phyloP scores from a whole-genome alignment of 1,140 invertebrate species.

The Drosophila insularis region DNA sequence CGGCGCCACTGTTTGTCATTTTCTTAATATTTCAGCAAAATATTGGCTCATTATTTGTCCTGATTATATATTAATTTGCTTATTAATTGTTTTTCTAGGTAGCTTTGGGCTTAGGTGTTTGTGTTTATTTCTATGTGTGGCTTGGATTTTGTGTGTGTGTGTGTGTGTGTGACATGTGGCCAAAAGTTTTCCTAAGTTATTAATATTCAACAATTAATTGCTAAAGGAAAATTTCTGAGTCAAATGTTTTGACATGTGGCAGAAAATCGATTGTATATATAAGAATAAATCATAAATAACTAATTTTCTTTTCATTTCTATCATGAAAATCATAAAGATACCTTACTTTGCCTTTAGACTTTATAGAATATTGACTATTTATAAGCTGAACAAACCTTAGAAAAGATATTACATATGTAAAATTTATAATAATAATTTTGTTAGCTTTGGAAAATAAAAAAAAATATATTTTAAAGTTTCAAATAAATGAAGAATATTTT shows the following conservation, averaged over 20 bases:
- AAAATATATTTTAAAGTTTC: too few relatives aligned
- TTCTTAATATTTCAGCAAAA: constrained; percentile 64
- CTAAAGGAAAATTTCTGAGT: constrained; percentile 4
- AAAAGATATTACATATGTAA: too few relatives aligned
- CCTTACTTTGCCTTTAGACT: too few relatives aligned
- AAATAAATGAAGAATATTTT: too few relatives aligned
- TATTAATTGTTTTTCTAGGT: constrained; percentile 21
- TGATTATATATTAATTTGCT: constrained; percentile 31
- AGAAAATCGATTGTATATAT: not conserved
- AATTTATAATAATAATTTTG: too few relatives aligned
- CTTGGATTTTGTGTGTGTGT: not conserved
- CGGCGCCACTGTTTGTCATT: constrained; percentile 28
- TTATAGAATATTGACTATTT: too few relatives aligned
- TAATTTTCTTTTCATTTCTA: not conserved
- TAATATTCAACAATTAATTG: constrained; percentile 16
- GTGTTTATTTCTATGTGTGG: not conserved
- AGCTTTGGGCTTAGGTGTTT: not conserved
- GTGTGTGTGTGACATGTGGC: constrained; percentile 17
- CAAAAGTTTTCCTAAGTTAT: not conserved
- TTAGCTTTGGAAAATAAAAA: too few relatives aligned
- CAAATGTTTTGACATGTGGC: not conserved
- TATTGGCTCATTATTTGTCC: constrained; percentile 54
- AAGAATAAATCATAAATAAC: not conserved
- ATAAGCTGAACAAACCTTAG: too few relatives aligned
- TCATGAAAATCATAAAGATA: too few relatives aligned